phyloP scores from a whole-genome alignment of 2,888 invertebrate species.

The Xanthostigma xanthostigma region DNA sequence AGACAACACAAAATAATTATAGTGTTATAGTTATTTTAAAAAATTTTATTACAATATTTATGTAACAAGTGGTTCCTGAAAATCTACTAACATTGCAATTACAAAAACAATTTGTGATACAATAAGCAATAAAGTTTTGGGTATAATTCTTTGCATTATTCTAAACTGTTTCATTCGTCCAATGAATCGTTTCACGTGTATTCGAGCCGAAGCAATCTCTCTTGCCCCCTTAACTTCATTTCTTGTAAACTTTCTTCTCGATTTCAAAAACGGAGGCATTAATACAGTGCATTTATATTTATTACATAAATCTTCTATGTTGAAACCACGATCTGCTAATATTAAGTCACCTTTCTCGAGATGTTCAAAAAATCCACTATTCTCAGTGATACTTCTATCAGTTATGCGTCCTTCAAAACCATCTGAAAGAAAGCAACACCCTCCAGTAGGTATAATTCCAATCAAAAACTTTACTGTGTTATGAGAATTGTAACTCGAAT shows the following conservation, averaged over 20 bases:
- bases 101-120: conserved; percentile 8
- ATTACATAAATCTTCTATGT: conserved; percentile 9
- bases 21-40: too few relatives aligned
- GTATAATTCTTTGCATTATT: conserved; percentile 6
- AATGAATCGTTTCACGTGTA: conserved; percentile 12
- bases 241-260: conserved; percentile 6
- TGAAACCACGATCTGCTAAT: conserved; percentile 15
- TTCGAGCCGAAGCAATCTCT: conserved; percentile 11
- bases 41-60: too few relatives aligned
- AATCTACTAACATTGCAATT: conserved; percentile 7
- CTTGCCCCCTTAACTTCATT: conserved; percentile 6
- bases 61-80: conserved; percentile 7
- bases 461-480: conserved; percentile 14
- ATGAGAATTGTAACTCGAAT: conserved; percentile 1
- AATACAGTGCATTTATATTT: conserved; percentile 5
- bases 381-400: conserved; percentile 10
- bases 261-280: conserved; percentile 11
- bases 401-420: conserved; percentile 11
- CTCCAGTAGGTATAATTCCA: conserved; percentile 13
- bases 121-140: conserved; percentile 7
- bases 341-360: conserved; percentile 11
- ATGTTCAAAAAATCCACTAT: conserved; percentile 8
- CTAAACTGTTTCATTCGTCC: conserved; percentile 10
- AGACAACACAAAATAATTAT: too few relatives aligned
- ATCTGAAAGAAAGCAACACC: conserved; percentile 12